Evolutionary conservation across 92 coral and sea anemone species (phyloP), one percentile per base, ranked within the genome.

Genomic region (Parazoanthus atlanticus): DNA sequence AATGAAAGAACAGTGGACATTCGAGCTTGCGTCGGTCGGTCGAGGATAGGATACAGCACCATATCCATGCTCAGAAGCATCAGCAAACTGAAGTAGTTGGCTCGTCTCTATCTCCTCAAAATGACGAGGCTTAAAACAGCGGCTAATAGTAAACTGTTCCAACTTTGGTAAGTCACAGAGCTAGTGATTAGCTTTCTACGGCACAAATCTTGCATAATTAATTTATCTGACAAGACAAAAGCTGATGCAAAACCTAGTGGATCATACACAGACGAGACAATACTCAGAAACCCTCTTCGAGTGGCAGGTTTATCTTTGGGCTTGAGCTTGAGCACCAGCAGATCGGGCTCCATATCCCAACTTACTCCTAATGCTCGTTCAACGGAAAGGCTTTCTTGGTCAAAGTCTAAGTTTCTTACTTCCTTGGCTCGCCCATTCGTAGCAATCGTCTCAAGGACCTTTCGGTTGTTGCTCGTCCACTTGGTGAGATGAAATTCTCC

Each of bases 11-110:
- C 85, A 78, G 25, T 85, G 71, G 23, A 80, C 80, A 16, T 7
- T 64, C 3, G 79, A 76, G 0, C 40, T n/a, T 10, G 3, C 36
- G 29, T 88, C 84, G 0, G 10, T 36, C 1, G 29, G 15, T 11
- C 90, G 75, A 21, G 85, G 86, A 41, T 89, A 91, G 34, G 87
- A 43, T 0, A 85, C 86, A 1, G 92, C 94, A 28, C 94, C 92
- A 67, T 79, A 89, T 23, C 90, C 38, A 34, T 1, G 38, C 38
- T 34, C 38, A 34, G 38, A 34, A 34, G 38, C 38, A 34, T 34
- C 38, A 1, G 38, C 38, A 34, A 34, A 34, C 1, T 34, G 38
- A 34, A 1, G 38, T 3, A 34, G 38, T 36, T 36, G 2, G 4
- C 38, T 36, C 38, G n/a, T 36, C 3, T 36, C 38, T 36, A 36